phyloP scores from a whole-genome alignment of 2,888 invertebrate genomes.

The Odiellus spinosus region DNA sequence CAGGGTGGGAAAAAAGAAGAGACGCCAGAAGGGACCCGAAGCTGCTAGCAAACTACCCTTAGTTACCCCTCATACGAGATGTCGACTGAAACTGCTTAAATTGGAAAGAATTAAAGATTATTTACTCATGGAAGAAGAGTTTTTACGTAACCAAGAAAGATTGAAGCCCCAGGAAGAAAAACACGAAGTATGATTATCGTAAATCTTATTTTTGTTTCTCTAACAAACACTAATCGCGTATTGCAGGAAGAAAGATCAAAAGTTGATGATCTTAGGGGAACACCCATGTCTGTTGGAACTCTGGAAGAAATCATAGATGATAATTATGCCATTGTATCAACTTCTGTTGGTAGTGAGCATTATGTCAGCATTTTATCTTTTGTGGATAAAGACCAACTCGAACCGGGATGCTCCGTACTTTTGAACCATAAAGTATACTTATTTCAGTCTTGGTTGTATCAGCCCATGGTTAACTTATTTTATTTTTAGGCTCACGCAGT shows the following conservation, averaged over 20 bases:
- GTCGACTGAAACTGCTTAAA: conserved; percentile 83
- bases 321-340: conserved; percentile 98
- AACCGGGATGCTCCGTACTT: conserved; percentile 95
- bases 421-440: conserved; percentile 75
- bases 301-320: conserved; percentile 99
- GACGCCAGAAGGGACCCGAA: conserved; percentile 91
- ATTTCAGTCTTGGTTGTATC: too few species aligned
- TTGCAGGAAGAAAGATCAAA: conserved; percentile 76
- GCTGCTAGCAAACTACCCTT: conserved; percentile 92
- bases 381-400: conserved; percentile 97
- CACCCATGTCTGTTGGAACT: conserved; percentile 99
- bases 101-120: conserved; percentile 97
- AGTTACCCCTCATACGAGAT: conserved; percentile 95
- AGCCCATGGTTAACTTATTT: not conserved
- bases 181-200: conserved; percentile 48
- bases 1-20: conserved; percentile 94
- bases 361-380: conserved; percentile 98
- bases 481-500: conserved; percentile 75
- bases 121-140: conserved; percentile 96
- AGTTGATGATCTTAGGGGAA: conserved; percentile 94
- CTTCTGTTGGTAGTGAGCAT: conserved; percentile 88
- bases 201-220: too few species aligned
- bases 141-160: conserved; percentile 93
- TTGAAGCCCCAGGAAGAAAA: conserved; percentile 98
- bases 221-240: too few species aligned